phyloP scores from a whole-genome alignment of 2,888 invertebrate genomes.

The Argyra leucocephala region DNA sequence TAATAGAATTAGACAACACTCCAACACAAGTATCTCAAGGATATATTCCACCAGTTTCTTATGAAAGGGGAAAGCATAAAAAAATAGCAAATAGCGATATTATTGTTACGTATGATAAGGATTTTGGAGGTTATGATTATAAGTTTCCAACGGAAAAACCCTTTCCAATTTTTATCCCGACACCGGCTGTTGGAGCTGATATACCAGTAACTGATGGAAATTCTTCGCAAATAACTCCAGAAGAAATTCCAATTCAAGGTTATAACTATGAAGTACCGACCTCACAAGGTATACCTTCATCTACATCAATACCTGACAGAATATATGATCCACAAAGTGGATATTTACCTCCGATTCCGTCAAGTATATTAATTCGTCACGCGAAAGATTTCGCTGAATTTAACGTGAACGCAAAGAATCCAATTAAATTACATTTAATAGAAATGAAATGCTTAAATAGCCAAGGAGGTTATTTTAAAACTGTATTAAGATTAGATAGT shows the following conservation, averaged over 20 bases:
- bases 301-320: slow-evolving; percentile 22
- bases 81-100: background rate
- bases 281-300: slow-evolving; percentile 9
- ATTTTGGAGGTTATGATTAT: slow-evolving; percentile 31
- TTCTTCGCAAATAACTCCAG: too few relatives aligned
- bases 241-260: slow-evolving; percentile 13
- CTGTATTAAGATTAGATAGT: slow-evolving; percentile 40
- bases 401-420: slow-evolving; percentile 10
- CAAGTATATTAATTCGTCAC: slow-evolving; percentile 15
- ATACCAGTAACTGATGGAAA: background rate
- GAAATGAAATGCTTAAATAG: slow-evolving; percentile 38
- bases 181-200: slow-evolving; percentile 16
- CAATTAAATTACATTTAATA: slow-evolving; percentile 34
- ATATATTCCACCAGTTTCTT: slow-evolving; percentile 16
- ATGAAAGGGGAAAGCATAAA: background rate
- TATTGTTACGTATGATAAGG: background rate
- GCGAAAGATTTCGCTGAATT: slow-evolving; percentile 18
- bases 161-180: slow-evolving; percentile 2
- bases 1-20: slow-evolving; percentile 12
- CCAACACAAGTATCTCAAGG: slow-evolving; percentile 8
- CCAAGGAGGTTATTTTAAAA: slow-evolving; percentile 37
- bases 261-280: slow-evolving; percentile 21
- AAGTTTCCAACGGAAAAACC: slow-evolving; percentile 25
- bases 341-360: slow-evolving; percentile 15
- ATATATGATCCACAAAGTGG: slow-evolving; percentile 10